These are phyloP conservation scores for Alaudala cheleensis DNA, from an alignment of 2,113 vertebrate species.

Conservation along the genomic window DNA sequence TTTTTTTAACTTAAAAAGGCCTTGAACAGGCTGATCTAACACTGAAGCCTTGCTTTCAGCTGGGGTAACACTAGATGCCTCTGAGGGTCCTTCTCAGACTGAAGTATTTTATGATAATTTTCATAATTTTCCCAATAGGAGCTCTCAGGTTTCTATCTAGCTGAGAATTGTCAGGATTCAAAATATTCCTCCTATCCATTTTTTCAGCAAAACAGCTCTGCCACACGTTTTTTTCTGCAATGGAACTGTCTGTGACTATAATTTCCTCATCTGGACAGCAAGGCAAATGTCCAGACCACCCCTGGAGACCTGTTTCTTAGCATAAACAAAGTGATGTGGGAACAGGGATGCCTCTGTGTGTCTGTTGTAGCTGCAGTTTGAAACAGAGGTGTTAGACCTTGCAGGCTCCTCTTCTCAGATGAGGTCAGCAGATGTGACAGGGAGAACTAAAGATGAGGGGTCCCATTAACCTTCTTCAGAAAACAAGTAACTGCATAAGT, in stretches of 20 bases:
- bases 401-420: not conserved
- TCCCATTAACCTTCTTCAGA: not conserved
- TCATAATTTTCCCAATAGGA: not conserved
- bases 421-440: not conserved
- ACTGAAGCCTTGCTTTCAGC: not conserved
- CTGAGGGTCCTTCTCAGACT: not conserved
- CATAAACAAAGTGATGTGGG: not conserved
- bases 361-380: rapidly evolving
- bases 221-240: not conserved
- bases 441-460: not conserved
- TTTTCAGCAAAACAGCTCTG: not conserved
- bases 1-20: not conserved
- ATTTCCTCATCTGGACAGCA: not conserved
- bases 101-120: not conserved
- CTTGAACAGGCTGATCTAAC: not conserved
- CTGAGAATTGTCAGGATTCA: not conserved
- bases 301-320: not conserved
- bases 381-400: not conserved
- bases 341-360: not conserved
- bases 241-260: not conserved
- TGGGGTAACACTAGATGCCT: not conserved
- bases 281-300: not conserved
- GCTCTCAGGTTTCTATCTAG: not conserved
- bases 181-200: not conserved
- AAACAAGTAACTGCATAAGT: not conserved